A percentile compares a stretch with the other conserved stretches of the same genome.
Conservation (phyloP, 2,797 vertebrate species). For the Selene dorsalis region DNA sequence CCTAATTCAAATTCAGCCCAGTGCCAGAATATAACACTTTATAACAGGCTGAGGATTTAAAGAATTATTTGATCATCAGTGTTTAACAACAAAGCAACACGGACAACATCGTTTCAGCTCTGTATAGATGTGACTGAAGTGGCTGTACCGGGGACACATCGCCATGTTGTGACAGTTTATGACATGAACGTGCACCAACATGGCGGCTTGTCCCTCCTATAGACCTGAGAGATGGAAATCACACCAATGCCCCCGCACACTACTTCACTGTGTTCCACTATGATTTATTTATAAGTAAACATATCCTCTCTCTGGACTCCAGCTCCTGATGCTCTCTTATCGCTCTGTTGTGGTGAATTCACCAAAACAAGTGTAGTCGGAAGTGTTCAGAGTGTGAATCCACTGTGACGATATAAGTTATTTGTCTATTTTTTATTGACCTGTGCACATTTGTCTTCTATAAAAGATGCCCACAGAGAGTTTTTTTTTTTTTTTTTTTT, state of each 20-base stretch:
- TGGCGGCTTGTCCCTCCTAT: not conserved
- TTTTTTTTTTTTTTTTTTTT: not conserved
- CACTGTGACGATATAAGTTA: not conserved
- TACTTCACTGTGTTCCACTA: not conserved
- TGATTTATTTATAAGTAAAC: not conserved
- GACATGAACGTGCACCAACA: not conserved
- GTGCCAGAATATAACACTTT: not conserved
- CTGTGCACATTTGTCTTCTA: not conserved
- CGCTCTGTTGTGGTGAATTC: not conserved
- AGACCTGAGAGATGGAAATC: not conserved
- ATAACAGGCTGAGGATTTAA: not conserved
- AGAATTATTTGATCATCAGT: not conserved
- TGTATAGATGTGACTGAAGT: not conserved
- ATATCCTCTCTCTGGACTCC: not conserved
- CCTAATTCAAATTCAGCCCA: not conserved
- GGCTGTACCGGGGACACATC: not conserved
- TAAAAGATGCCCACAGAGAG: not conserved
- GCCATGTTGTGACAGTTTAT: not conserved
- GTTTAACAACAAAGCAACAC: not conserved
- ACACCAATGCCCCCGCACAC: not conserved
- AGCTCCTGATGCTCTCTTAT: conserved; percentile 4
- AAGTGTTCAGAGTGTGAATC: not conserved
- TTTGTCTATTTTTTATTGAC: not conserved
- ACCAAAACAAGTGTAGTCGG: not conserved
- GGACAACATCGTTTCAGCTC: conserved; percentile 8